Evolutionary conservation across 2,113 vertebrate species (phyloP), one percentile per base, ranked within the genome.

Genomic region (Ursus arctos): DNA sequence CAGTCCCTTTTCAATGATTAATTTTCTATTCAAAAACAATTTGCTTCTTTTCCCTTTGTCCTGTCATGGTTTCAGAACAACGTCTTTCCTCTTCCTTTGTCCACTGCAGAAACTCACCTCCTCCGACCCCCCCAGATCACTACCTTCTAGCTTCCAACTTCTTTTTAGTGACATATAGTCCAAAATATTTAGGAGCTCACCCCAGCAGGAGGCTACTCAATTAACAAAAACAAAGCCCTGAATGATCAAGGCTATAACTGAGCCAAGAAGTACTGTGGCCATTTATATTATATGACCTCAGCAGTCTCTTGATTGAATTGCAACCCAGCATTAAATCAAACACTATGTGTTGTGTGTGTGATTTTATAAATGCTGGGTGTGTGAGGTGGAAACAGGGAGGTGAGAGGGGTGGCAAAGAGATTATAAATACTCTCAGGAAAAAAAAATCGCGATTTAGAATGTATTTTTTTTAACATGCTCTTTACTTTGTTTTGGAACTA

Each of bases 191-290:
- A 98, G 90, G 51, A 31, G 47, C 55, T 63, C 26, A 47, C 53
- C 82, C 53, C 97, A 80, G 95, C 97, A 79, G 97, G 98, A 98
- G 98, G 97, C 97, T 98, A 96, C 91, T 97, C 98, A 98, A 98
- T 99, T 98, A 98, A 98, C 98, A 98, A 98, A 98, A 98, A 98
- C 97, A 98, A 98, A 98, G 97, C 98, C 97, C 97, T 97, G 96
- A 98, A 98, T 98, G 97, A 98, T 98, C 98, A 98, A 98, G 98
- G 96, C 98, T 97, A 93, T 96, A 98, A 97, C 98, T 98, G 98
- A 98, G 98, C 98, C 98, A 98, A 97, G 98, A 98, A 97, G 97
- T 98, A 98, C 94, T 96, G 89, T 95, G 97, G 98, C 96, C 97
- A 98, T 98, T 99, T 98, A 97, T 97, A 97, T 98, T 96, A 98